Conservation (phyloP, 2,113 vertebrate genomes). For the Cyphomyrus discorhynchus region DNA sequence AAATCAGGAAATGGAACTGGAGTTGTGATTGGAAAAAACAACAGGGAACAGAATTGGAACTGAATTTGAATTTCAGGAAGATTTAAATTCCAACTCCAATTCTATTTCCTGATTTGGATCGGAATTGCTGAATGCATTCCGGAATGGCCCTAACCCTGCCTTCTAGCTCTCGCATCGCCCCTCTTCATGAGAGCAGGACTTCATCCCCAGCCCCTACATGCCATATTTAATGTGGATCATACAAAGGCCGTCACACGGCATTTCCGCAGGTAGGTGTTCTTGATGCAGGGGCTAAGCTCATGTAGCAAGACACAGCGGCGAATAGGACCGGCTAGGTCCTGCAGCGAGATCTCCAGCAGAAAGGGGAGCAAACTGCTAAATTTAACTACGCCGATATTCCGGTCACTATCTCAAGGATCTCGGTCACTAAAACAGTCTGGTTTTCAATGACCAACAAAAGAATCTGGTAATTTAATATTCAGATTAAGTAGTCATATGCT, state of each 20-base stretch:
- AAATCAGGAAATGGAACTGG: no score
- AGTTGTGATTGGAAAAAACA: no score
- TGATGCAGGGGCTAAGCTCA: not conserved
- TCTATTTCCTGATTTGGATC: no score
- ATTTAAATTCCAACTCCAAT: no score
- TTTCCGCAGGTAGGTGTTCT: not conserved
- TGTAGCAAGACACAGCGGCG: not conserved
- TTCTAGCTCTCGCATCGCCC: not conserved
- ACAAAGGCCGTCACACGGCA: not conserved
- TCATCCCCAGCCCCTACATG: not conserved
- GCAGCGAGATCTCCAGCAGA: not conserved
- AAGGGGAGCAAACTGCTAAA: not conserved
- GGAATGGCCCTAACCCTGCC: no score
- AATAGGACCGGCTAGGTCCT: not conserved
- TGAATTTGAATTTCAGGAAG: no score
- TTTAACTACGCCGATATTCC: not conserved
- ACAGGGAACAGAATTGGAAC: no score
- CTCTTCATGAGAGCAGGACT: not conserved
- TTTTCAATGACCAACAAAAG: not conserved
- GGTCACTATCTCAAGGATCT: not conserved
- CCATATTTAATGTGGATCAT: not conserved
- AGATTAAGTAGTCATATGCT: not conserved
- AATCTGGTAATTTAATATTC: not conserved
- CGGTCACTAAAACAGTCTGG: not conserved
- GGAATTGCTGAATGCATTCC: no score